These are phyloP conservation scores for Apodemia hepburni DNA, from an alignment of 2,888 invertebrate species.

Conservation along the genomic window DNA sequence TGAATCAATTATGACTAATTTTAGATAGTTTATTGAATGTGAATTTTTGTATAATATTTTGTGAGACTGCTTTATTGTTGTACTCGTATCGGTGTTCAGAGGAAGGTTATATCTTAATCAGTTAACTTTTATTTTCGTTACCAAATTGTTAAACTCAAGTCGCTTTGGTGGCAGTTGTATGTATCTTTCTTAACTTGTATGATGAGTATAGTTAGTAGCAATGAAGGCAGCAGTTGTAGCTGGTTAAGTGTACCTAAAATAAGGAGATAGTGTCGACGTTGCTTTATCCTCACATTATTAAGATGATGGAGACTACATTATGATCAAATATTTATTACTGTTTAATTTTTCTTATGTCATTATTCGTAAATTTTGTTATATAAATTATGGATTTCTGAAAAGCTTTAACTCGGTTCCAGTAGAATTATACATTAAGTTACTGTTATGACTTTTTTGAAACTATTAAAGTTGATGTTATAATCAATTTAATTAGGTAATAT, in stretches of 20 bases:
- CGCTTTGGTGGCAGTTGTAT: conserved; percentile 69
- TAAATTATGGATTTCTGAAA: conserved; percentile 78
- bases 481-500: conserved; percentile 76
- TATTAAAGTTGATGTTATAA: conserved; percentile 79
- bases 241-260: conserved; percentile 31
- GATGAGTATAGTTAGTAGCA: conserved; percentile 37
- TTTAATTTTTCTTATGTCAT: conserved; percentile 70
- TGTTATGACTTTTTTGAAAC: conserved; percentile 73
- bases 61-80: conserved; percentile 80
- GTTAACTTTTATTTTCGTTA: conserved; percentile 77
- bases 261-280: conserved; percentile 48
- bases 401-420: conserved; percentile 80
- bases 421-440: conserved; percentile 78
- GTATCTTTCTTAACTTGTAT: conserved; percentile 47
- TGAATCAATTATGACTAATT: conserved; percentile 67
- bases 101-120: conserved; percentile 61
- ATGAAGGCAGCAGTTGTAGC: conserved; percentile 28
- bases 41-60: conserved; percentile 75
- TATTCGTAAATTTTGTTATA: conserved; percentile 74
- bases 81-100: conserved; percentile 73
- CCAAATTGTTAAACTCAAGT: conserved; percentile 77
- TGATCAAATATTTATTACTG: conserved; percentile 80
- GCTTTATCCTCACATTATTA: conserved; percentile 45
- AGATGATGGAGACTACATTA: conserved; percentile 58
- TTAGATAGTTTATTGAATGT: conserved; percentile 73